Conservation (phyloP, 2,797 vertebrate genomes). For the Syngnathus acus region DNA sequence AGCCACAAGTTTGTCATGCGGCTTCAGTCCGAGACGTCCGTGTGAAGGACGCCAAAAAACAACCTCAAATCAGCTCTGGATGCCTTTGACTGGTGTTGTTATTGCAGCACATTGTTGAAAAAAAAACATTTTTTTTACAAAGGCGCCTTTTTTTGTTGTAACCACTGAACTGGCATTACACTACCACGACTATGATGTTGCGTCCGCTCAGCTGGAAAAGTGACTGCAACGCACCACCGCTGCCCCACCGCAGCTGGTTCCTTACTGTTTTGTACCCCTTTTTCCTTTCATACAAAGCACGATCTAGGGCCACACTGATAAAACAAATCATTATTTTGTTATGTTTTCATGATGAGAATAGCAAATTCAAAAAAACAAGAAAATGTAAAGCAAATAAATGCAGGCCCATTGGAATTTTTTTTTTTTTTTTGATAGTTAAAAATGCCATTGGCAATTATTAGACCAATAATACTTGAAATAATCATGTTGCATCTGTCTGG, state of each 20-base stretch:
- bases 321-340: not conserved
- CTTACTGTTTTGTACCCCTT: conserved; percentile 8
- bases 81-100: conserved; percentile 38
- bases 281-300: not conserved
- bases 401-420: not conserved
- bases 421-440: not conserved
- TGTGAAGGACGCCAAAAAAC: conserved; percentile 40
- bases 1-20: conserved; percentile 94
- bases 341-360: not conserved
- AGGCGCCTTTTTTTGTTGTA: conserved; percentile 24
- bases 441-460: not conserved
- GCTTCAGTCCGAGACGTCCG: conserved; percentile 89
- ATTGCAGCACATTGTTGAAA: conserved; percentile 17
- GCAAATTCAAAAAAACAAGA: not conserved
- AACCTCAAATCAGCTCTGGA: conserved; percentile 23
- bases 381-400: not conserved
- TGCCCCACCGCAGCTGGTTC: conserved; percentile 7
- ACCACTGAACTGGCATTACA: conserved; percentile 52
- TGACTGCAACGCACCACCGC: not conserved
- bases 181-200: conserved; percentile 32
- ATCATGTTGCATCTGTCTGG: too few relatives aligned
- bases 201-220: conserved; percentile 28
- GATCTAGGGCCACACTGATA: not conserved
- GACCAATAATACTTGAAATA: not conserved
- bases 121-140: conserved; percentile 6